phyloP scores from a whole-genome alignment of 2,888 invertebrate species.

The Lamellibrachia columna region DNA sequence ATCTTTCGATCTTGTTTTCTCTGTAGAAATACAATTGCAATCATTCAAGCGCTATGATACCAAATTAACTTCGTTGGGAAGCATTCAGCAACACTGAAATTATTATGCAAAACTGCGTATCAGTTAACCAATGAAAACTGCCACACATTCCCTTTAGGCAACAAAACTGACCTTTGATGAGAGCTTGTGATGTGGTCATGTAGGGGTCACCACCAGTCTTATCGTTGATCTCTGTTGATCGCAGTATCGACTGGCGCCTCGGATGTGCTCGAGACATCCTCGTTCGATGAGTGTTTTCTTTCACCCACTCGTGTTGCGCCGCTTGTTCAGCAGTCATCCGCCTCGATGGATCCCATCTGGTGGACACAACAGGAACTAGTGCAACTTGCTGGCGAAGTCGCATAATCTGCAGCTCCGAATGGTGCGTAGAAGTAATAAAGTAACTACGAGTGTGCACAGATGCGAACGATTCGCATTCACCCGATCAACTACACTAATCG shows the following conservation, averaged over 20 bases:
- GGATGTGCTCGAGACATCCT: not conserved
- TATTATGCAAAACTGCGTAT: too few species aligned
- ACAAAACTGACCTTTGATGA: not conserved
- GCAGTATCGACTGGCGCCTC: not conserved
- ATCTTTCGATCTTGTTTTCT: slow-evolving; percentile 4
- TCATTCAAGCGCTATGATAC: not conserved
- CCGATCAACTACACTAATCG: not conserved
- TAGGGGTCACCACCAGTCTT: slow-evolving; percentile 8
- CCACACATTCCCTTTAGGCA: not conserved
- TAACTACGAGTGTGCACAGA: not conserved
- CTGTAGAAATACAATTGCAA: not conserved
- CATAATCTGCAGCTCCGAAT: not conserved
- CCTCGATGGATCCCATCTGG: slow-evolving; percentile 90
- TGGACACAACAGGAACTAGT: slow-evolving; percentile 39
- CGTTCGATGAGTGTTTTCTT: slow-evolving; percentile 49
- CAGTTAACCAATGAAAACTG: too few species aligned
- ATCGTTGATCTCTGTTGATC: not conserved
- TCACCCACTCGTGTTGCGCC: slow-evolving; percentile 85
- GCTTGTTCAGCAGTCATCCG: slow-evolving; percentile 93
- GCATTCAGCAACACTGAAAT: too few species aligned
- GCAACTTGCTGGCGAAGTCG: not conserved
- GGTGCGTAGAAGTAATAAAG: not conserved
- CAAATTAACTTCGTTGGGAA: too few species aligned
- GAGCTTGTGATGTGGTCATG: not conserved
- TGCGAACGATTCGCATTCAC: not conserved